Base-by-base conservation (phyloP, 2,888 invertebrate species). In the Platerodrilus igneus region DNA sequence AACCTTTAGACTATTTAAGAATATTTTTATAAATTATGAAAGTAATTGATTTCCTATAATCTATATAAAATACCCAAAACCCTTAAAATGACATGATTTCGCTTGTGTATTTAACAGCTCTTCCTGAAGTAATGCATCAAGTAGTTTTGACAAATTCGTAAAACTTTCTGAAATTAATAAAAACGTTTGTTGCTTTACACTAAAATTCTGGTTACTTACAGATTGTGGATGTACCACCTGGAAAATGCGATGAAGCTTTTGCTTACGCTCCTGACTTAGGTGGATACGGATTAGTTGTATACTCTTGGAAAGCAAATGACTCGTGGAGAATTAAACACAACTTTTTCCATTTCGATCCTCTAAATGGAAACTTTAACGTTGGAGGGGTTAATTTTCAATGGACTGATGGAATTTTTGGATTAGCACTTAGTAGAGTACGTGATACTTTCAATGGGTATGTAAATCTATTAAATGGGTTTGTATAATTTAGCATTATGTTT, bases 341-440 rank as follows among this genome's bases (percentile, higher is more conserved):
- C 59, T 88, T 77, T 69, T 89, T 89, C 78, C 79, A 85, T 66
- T 86, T 88, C 52, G 88, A 89, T 60, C 88, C 89, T 0, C 66
- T 87, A 13, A 70, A 77, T 55, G 87, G 88, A 2, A 78, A 85
- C 50, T 84, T 83, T 64, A 82, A 81, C 53, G 78, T 89, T 8
- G 83, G 79, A 25, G 87, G 87, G 3, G 75, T 86, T 13, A 78
- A 83, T 60, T 89, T 88, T 76, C 88, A 88, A 61, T 89, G 87
- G 88, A 85, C 83, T 0, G 88, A 89, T 61, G 88, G 88, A 1
- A 75, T 89, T 0, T 87, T 88, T 53, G 84, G 81, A 9, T 59
- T 88, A 47, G 83, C 86, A 2, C 67, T 86, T 10, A 81, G 71
- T 50, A 47, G 59, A 29, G 37, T 48, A 11, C 72, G 75, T 45